phyloP scores from a whole-genome alignment of 2,797 vertebrate species.

The Odontamblyopus rebecca region DNA sequence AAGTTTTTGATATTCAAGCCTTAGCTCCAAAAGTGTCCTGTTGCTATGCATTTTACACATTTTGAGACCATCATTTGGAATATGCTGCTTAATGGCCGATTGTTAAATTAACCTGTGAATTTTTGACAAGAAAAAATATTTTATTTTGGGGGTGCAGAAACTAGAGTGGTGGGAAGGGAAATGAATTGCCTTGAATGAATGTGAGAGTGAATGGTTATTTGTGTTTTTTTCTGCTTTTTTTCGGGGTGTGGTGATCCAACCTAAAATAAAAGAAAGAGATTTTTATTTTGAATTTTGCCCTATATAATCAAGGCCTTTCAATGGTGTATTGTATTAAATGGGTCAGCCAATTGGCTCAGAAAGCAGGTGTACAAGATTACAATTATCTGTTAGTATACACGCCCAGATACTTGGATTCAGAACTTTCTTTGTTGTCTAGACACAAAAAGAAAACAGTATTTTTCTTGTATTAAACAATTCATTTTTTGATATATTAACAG shows the following conservation, averaged over 20 bases:
- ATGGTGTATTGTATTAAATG: background rate
- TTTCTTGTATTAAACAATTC: background rate
- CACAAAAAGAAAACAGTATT: background rate
- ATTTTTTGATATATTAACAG: background rate
- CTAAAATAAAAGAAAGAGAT: background rate
- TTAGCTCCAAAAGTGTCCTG: background rate
- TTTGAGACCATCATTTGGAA: background rate
- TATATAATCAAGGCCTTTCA: background rate
- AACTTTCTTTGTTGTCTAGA: background rate
- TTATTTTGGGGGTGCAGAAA: background rate
- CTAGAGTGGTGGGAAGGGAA: background rate
- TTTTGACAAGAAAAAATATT: background rate
- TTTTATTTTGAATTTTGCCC: background rate
- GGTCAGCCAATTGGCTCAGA: background rate
- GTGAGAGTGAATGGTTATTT: background rate
- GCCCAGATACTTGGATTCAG: background rate
- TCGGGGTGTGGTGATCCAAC: background rate
- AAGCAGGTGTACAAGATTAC: background rate
- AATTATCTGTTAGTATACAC: background rate
- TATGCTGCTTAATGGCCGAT: background rate
- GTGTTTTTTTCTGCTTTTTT: background rate
- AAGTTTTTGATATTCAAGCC: too few relatives aligned
- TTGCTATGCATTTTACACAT: background rate
- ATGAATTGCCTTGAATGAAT: background rate
- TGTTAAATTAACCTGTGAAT: background rate